Percentiles rank a stretch among this genome's conserved stretches.
phyloP scores from a whole-genome alignment of 2,888 invertebrate species.

The Corbicula japonica region DNA sequence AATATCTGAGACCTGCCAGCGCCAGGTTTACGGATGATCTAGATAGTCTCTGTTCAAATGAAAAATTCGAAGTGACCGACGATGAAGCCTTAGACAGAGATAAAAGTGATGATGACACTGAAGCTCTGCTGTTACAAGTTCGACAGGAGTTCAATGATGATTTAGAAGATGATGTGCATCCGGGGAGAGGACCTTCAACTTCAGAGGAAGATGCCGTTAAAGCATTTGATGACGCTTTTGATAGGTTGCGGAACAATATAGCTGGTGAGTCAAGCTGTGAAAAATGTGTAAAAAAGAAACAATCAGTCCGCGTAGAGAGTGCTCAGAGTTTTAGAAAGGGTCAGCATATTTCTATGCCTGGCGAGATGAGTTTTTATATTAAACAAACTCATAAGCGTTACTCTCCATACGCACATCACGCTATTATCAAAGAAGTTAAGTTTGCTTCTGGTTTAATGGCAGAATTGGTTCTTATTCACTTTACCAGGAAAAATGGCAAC shows the following conservation, averaged over 20 bases:
- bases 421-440: constrained; percentile 28
- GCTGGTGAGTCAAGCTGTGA: constrained; percentile 16
- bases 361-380: constrained; percentile 5
- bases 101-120: background rate
- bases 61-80: background rate
- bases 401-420: constrained; percentile 27
- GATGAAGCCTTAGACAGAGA: background rate
- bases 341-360: constrained; percentile 36
- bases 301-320: constrained; percentile 14
- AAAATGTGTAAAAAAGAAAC: constrained; percentile 22
- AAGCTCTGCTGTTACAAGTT: constrained; percentile 7
- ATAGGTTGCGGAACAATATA: background rate
- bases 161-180: background rate
- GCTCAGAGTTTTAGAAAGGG: constrained; percentile 7
- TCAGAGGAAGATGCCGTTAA: background rate
- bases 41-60: too few relatives aligned
- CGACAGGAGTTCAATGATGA: background rate
- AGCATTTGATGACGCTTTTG: constrained; percentile 4
- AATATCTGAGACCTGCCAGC: too few relatives aligned
- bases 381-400: background rate
- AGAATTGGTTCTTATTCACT: constrained; percentile 32
- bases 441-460: background rate
- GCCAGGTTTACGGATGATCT: too few relatives aligned
- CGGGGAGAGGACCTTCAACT: background rate
- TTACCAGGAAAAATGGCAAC: background rate